Evolutionary conservation across 2,888 invertebrate genomes (phyloP), one percentile per base, ranked within the genome.

Genomic region (Acrobasis consociella): DNA sequence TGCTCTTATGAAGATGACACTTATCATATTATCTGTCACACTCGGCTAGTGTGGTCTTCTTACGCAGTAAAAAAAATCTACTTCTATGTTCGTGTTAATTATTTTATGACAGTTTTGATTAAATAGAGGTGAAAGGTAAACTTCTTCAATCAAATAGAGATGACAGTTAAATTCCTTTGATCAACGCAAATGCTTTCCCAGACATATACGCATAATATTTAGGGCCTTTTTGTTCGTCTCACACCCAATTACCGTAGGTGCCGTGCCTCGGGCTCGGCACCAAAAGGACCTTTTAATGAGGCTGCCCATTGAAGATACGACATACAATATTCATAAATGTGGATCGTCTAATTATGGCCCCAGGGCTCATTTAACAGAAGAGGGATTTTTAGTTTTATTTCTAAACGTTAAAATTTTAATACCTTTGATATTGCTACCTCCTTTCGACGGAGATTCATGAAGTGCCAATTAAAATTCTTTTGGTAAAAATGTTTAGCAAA

Each of bases 221-320:
- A 46, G 46, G 46, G 53, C 16, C 0, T 55, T 55, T 55, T 39
- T 39, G 55, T 16, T 10, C 11, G 11, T 8, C 38, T 39, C 16
- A 15, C 55, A 15, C 55, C 55, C 55, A 39, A 55, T 55, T 55
- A 39, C 38, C 55, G 55, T 55, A 16, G 55, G 55, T 55, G 55
- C 9, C 11, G 9, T n/a, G 53, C 53, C 53, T n/a, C 37, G 39
- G 13, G 46, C 46, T n/a, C 5, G 10, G 31, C 31, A 5, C 59
- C 37, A 37, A 38, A 60, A 51, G 50, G 51, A 38, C 37, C 10
- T 9, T 60, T 50, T 60, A 60, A 60, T 60, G 59, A 60, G 59
- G 22, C 52, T 38, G 55, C 55, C 59, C 50, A 51, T 50, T 38
- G 39, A 38, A 38, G 49, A 22, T 37, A 37, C 16, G 16, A 38